Percentiles rank a stretch among this genome's conserved stretches.
phyloP scores from a whole-genome alignment of 2,113 vertebrate species.

The Phalacrocorax carbo region DNA sequence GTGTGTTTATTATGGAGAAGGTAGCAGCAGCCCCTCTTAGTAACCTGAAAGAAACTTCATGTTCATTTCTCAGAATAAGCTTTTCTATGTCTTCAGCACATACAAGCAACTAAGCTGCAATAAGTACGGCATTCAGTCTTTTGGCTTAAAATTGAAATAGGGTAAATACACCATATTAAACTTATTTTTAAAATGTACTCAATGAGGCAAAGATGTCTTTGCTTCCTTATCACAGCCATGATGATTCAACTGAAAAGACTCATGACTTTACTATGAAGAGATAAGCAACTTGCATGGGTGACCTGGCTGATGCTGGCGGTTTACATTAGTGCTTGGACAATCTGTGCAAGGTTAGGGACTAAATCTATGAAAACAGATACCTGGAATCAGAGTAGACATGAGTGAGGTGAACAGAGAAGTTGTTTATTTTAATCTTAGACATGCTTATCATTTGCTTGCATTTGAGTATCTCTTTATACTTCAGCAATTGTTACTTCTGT shows the following conservation, averaged over 20 bases:
- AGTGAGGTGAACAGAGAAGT: neutral
- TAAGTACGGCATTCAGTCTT: constrained; percentile 17
- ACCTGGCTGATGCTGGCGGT: constrained; percentile 18
- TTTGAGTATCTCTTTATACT: neutral
- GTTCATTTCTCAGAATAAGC: neutral
- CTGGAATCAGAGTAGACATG: neutral
- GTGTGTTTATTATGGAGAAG: neutral
- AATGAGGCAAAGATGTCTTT: neutral
- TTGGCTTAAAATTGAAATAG: neutral
- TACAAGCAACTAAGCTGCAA: neutral
- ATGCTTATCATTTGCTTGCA: neutral
- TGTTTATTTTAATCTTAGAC: neutral
- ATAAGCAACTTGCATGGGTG: neutral
- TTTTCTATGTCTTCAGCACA: neutral
- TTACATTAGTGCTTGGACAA: constrained; percentile 16
- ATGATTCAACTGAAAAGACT: neutral
- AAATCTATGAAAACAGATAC: neutral
- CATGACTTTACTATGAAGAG: neutral
- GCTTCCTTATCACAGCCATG: neutral
- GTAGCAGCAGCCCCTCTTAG: neutral
- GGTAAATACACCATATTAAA: neutral
- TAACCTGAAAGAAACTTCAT: neutral
- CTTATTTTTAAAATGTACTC: neutral
- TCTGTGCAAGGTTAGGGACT: constrained; percentile 23
- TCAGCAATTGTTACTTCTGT: neutral